Percentiles rank a stretch among this genome's conserved stretches.
Conservation (phyloP, 2,113 vertebrate species). For the Puffinus mauretanicus region DNA sequence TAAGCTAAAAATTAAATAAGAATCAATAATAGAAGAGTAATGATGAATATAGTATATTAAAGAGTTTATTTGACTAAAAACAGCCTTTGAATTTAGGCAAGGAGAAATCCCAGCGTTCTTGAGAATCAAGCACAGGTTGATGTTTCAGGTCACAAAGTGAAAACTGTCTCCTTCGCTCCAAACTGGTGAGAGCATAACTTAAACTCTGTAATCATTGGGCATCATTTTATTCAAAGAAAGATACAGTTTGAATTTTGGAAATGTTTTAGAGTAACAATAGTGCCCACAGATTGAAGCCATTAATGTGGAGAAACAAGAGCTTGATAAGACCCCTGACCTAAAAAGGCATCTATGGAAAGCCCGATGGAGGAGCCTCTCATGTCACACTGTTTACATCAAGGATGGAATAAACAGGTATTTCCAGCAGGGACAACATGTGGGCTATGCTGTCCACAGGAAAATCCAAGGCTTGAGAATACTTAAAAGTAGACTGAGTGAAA, state of each 20-base stretch:
- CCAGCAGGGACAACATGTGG: neutral
- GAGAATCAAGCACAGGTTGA: neutral
- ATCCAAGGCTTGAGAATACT: neutral
- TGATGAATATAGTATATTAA: neutral
- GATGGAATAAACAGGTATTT: neutral
- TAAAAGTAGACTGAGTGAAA: neutral
- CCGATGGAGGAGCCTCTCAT: neutral
- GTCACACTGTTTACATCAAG: neutral
- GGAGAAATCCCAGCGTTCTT: neutral
- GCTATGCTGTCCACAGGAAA: neutral
- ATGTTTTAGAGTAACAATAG: neutral
- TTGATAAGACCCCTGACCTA: neutral
- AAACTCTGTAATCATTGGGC: neutral
- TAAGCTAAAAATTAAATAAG: neutral
- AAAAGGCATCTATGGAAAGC: neutral
- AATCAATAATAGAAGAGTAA: neutral
- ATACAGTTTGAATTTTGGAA: neutral
- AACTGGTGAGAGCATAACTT: neutral
- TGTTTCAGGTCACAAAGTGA: neutral
- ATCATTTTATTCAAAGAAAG: neutral
- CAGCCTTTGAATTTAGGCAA: neutral
- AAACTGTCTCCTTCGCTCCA: neutral
- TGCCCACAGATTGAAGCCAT: neutral
- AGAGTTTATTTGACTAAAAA: neutral
- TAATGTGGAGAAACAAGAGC: neutral